Evolutionary conservation across 1,140 invertebrate genomes (phyloP).

Genomic region (Oryzaephilus surinamensis): DNA sequence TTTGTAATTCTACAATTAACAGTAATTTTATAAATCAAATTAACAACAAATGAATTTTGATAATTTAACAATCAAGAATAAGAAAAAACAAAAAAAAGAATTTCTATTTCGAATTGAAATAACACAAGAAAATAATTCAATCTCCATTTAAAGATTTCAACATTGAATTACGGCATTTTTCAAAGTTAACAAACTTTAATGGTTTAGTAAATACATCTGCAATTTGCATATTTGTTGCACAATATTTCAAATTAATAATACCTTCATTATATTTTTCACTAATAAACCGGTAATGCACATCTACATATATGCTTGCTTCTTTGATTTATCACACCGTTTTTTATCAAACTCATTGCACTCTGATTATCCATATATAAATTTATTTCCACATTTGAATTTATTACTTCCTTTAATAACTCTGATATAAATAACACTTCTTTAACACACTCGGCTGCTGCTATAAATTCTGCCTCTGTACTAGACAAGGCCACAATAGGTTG

Average conservation of each 20-base stretch:
- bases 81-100: no score
- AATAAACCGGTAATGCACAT: not conserved
- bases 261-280: not conserved
- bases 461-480: not conserved
- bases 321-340: not conserved
- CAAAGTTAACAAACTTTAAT: not conserved
- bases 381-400: not conserved
- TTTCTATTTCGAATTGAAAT: no score
- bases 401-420: not conserved
- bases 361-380: slow-evolving; percentile 1
- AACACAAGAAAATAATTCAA: no score
- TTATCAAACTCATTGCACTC: not conserved
- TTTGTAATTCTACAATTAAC: no score
- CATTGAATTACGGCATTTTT: no score
- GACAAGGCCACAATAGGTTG: not conserved
- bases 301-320: not conserved
- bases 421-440: not conserved
- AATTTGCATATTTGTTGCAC: not conserved
- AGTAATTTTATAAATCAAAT: no score
- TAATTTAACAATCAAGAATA: no score
- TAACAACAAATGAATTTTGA: no score
- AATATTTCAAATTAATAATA: not conserved
- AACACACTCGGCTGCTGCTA: not conserved
- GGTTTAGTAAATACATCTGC: slow-evolving; percentile 2
- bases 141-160: no score